Evolutionary conservation across 2,797 vertebrate species (phyloP).

Genomic region (Anguilla obscura): DNA sequence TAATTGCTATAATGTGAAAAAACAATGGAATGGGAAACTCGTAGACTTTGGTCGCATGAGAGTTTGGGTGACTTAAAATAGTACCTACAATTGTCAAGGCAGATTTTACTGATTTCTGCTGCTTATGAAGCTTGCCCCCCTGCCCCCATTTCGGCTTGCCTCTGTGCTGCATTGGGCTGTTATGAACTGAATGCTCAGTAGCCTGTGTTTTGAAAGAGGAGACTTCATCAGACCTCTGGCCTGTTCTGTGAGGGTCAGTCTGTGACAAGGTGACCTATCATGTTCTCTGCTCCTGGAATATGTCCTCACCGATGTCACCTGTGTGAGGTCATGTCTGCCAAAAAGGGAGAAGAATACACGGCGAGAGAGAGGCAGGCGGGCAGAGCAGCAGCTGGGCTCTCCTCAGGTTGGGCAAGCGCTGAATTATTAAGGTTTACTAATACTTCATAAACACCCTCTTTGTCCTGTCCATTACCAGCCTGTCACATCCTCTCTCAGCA

Average conservation of each 20-base stretch:
- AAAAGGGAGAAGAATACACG: conserved; percentile 28
- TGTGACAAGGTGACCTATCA: neutral
- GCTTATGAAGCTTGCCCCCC: neutral
- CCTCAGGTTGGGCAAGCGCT: conserved; percentile 61
- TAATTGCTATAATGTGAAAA: neutral
- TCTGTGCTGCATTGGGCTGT: neutral
- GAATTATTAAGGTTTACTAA: conserved; percentile 83
- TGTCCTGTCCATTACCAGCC: conserved; percentile 76
- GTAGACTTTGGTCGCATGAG: neutral
- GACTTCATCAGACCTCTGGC: neutral
- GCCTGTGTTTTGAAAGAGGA: neutral
- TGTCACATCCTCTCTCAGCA: conserved; percentile 72
- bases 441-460: conserved; percentile 76
- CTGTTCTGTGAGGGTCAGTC: conserved; percentile 8
- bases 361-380: conserved; percentile 42
- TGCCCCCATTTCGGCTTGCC: neutral
- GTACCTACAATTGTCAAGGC: neutral
- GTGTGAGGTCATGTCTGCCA: neutral
- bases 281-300: neutral
- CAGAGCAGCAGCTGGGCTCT: conserved; percentile 50
- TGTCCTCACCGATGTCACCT: conserved; percentile 2
- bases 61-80: neutral
- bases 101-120: conserved; percentile 3
- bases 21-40: neutral
- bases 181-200: neutral